Percentiles rank a stretch among this genome's conserved stretches.
Conservation (phyloP, 2,888 invertebrate genomes). For the Lasiommata megera region DNA sequence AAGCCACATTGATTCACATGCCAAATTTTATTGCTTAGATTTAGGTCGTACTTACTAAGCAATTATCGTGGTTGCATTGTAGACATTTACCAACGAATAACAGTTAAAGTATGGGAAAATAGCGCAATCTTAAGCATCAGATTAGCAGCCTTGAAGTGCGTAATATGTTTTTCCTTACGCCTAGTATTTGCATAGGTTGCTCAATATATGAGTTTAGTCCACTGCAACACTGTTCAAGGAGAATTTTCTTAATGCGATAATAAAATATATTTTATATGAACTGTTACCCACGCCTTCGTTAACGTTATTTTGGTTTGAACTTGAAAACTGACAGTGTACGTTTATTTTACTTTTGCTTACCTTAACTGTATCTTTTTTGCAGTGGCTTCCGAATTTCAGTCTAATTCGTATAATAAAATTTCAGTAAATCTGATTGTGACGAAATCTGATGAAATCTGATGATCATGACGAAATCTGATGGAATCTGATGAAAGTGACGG, state of each 20-base stretch:
- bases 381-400: no score
- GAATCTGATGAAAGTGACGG: no score
- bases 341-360: no score
- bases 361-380: no score
- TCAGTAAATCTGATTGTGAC: no score
- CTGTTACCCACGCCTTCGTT: neutral
- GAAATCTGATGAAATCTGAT: no score
- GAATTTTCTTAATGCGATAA: constrained; percentile 2
- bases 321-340: no score
- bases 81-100: constrained; percentile 12
- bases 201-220: constrained; percentile 21
- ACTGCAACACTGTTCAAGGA: constrained; percentile 10
- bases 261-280: no score
- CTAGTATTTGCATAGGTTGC: constrained; percentile 24
- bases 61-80: constrained; percentile 12
- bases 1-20: constrained; percentile 6
- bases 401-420: no score
- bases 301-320: no score
- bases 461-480: no score
- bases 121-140: constrained; percentile 21
- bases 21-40: constrained; percentile 5
- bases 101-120: constrained; percentile 26
- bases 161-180: constrained; percentile 23
- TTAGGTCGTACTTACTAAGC: constrained; percentile 12
- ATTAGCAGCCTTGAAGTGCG: constrained; percentile 18